Conservation (phyloP, 2,888 invertebrate species). For the Lasioglossum pauxillum region DNA sequence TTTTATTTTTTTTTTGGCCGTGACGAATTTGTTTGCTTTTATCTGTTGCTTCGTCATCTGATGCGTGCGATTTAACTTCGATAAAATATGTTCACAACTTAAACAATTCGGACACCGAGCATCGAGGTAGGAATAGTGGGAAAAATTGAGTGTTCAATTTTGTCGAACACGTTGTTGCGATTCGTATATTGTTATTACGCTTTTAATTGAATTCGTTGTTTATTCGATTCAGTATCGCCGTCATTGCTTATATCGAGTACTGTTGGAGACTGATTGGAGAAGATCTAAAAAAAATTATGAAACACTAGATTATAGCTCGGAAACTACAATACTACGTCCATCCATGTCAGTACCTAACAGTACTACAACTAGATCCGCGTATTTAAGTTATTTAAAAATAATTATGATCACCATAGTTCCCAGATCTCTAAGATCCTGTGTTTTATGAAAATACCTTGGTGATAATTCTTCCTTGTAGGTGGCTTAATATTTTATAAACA, state of each 20-base stretch:
- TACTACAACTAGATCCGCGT: conserved; percentile 14
- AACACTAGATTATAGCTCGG: not conserved
- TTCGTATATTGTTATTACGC: conserved; percentile 52
- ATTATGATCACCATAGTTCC: not conserved
- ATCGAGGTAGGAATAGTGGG: conserved; percentile 17
- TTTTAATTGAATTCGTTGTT: conserved; percentile 52
- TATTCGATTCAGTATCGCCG: conserved; percentile 33
- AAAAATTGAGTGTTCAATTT: conserved; percentile 30
- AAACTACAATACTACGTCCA: not conserved
- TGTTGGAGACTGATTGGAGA: not conserved
- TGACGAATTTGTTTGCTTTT: conserved; percentile 65
- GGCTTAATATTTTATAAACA: conserved; percentile 11
- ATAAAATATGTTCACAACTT: conserved; percentile 39
- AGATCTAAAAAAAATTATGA: not conserved
- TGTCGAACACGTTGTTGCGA: conserved; percentile 33
- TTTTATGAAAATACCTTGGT: conserved; percentile 7
- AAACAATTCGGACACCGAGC: conserved; percentile 20
- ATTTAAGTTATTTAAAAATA: conserved; percentile 11
- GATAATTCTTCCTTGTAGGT: not conserved
- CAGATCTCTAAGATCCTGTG: not conserved
- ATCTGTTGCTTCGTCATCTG: conserved; percentile 37
- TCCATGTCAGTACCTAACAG: conserved; percentile 3
- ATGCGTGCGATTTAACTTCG: conserved; percentile 32
- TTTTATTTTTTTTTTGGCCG: conserved; percentile 64
- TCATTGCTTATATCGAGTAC: not conserved